Conservation (phyloP, 2,888 invertebrate species). For the Sclerodermus sp. region DNA sequence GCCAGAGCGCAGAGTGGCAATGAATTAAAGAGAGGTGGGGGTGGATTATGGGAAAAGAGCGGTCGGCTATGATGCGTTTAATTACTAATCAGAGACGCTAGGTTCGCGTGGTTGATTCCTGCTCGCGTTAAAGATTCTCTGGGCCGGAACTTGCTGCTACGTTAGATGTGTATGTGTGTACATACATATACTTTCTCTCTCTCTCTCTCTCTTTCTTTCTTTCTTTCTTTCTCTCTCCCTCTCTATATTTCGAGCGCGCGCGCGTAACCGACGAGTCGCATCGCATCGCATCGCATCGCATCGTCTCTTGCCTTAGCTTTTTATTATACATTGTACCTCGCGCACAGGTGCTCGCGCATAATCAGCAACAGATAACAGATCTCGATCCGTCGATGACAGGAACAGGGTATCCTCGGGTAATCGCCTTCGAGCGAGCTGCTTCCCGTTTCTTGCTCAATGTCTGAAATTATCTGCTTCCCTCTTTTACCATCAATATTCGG, state of each 20-base stretch:
- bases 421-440: conserved; percentile 23
- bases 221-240: no score
- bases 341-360: conserved; percentile 40
- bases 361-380: conserved; percentile 48
- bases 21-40: conserved; percentile 10
- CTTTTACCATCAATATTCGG: no score
- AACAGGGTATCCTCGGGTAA: conserved; percentile 41
- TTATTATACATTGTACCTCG: conserved; percentile 15
- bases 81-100: conserved; percentile 49
- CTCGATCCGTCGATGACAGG: conserved; percentile 50
- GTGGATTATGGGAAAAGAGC: conserved; percentile 18
- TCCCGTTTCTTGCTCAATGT: conserved; percentile 25
- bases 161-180: no score
- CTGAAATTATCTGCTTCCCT: conserved; percentile 29
- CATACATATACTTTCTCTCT: no score
- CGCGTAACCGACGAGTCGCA: conserved; percentile 9
- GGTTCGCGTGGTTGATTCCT: conserved; percentile 34
- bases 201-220: no score
- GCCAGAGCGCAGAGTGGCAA: no score
- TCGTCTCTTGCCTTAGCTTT: neutral
- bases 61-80: conserved; percentile 46
- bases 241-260: no score
- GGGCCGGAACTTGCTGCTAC: conserved; percentile 29
- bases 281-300: conserved; percentile 16
- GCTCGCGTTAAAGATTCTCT: conserved; percentile 8